Evolutionary conservation across 1,140 invertebrate species (phyloP), one percentile per base, ranked within the genome.

Genomic region (Solenopsis invicta): DNA sequence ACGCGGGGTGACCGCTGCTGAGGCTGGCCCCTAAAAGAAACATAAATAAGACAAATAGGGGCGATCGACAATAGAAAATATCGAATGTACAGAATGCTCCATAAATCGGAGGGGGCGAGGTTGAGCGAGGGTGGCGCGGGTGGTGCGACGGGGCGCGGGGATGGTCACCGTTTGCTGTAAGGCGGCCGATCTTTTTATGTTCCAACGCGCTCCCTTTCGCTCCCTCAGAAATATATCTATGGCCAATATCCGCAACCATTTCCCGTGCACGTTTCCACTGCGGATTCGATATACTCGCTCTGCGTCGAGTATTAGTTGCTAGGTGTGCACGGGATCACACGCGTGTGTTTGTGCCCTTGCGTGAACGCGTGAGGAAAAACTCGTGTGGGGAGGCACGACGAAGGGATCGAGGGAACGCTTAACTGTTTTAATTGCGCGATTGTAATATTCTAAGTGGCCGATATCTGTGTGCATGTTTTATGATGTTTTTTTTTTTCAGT

Each of bases 31-130:
- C 94, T 94, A 94, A 95, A 94, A 95, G 93, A 95, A 95, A 95
- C 94, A 95, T 95, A 95, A 95, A 95, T 95, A 95, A 95, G 94
- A 94, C 94, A 94, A 95, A 95, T 94, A 94, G 94, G 81, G 93
- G 91, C 93, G 93, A 95, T 94, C 93, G 94, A 94, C 94, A 94
- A 95, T 95, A 94, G 94, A 95, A 95, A 95, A 94, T 95, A 95
- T 95, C 93, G 93, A 94, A 94, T 94, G 94, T 94, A 95, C 94
- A 94, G 93, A 94, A 95, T 93, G 94, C 93, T 90, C 93, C 93
- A 95, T 95, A 95, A 95, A 95, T 95, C 93, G 94, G 91, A 89
- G 89, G 90, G 71, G 29, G 62, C 52, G 61, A 37, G 64, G 4
- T 77, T 18, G 74, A 74, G 62, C 56, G 75, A 59, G 13, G 66